Conservation (phyloP, 2,113 vertebrate genomes). For the Collichthys lucidus region DNA sequence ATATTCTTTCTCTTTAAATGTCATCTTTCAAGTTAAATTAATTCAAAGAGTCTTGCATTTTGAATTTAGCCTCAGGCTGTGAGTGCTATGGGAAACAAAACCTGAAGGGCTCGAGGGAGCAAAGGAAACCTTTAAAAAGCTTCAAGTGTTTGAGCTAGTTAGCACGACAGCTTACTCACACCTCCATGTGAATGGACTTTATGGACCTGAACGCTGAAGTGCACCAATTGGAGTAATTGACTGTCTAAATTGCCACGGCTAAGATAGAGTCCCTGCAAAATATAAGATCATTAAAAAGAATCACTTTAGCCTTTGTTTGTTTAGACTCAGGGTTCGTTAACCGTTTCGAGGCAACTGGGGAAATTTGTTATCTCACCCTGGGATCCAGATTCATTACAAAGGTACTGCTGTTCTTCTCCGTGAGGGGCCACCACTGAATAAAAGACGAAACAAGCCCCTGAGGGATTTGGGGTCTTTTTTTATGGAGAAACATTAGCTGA, state of each 20-base stretch:
- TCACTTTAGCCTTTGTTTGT: slow-evolving; percentile 14
- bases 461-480: slow-evolving; percentile 21
- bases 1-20: slow-evolving; percentile 30
- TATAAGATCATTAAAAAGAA: slow-evolving; percentile 34
- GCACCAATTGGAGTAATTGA: slow-evolving; percentile 47
- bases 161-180: slow-evolving; percentile 58
- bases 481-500: background rate
- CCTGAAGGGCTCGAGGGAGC: slow-evolving; percentile 28
- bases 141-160: slow-evolving; percentile 54
- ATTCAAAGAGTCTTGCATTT: slow-evolving; percentile 24
- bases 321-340: background rate
- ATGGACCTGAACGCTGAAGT: slow-evolving; percentile 44
- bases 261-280: slow-evolving; percentile 8
- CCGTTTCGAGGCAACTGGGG: slow-evolving; percentile 8
- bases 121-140: slow-evolving; percentile 29
- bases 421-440: slow-evolving; percentile 4
- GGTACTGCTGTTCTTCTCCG: slow-evolving; percentile 9
- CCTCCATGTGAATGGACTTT: slow-evolving; percentile 61
- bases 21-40: slow-evolving; percentile 36
- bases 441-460: background rate
- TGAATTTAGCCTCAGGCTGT: slow-evolving; percentile 11
- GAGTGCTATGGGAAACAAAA: slow-evolving; percentile 26
- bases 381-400: slow-evolving; percentile 32
- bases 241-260: slow-evolving; percentile 45
- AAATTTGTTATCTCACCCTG: slow-evolving; percentile 12